These are phyloP conservation scores for Desmophyllum pertusum DNA, from an alignment of 92 coral and sea anemone genomes.

Conservation along the genomic window DNA sequence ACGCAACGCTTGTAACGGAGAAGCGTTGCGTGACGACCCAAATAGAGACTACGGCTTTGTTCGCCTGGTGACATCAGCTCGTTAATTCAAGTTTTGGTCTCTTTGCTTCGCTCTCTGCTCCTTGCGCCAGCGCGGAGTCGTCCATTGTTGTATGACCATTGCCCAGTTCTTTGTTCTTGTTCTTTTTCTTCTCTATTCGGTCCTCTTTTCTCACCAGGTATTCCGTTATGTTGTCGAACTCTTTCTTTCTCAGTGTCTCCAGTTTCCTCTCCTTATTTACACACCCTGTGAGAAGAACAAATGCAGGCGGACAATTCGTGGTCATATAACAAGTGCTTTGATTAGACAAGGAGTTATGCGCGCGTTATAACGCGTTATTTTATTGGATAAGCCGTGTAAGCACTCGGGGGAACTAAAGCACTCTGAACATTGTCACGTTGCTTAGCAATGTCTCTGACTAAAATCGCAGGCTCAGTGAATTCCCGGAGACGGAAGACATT, in stretches of 20 bases:
- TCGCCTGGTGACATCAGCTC: not conserved
- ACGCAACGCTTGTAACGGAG: no score
- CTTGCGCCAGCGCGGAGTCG: not conserved
- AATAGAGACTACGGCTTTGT: not conserved
- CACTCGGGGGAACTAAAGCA: no score
- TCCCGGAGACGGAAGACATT: no score
- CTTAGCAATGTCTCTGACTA: no score
- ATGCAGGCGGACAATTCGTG: not conserved
- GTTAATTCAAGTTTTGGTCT: constrained; percentile 31
- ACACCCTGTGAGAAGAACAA: constrained; percentile 60
- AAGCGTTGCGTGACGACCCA: no score
- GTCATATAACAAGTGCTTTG: not conserved
- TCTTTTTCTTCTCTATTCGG: constrained; percentile 74
- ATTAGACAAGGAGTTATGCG: not conserved
- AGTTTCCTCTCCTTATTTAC: constrained; percentile 69
- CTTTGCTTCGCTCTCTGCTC: constrained; percentile 14
- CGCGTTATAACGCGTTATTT: not conserved
- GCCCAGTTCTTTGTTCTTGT: constrained; percentile 5
- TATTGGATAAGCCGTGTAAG: no score
- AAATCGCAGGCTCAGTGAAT: no score
- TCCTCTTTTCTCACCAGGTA: constrained; percentile 86
- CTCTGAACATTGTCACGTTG: no score
- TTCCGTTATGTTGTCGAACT: constrained; percentile 75
- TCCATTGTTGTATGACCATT: not conserved
- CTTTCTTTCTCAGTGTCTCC: constrained; percentile 77